Base-by-base conservation (phyloP, 2,113 vertebrate species). In the Orycteropus afer region DNA sequence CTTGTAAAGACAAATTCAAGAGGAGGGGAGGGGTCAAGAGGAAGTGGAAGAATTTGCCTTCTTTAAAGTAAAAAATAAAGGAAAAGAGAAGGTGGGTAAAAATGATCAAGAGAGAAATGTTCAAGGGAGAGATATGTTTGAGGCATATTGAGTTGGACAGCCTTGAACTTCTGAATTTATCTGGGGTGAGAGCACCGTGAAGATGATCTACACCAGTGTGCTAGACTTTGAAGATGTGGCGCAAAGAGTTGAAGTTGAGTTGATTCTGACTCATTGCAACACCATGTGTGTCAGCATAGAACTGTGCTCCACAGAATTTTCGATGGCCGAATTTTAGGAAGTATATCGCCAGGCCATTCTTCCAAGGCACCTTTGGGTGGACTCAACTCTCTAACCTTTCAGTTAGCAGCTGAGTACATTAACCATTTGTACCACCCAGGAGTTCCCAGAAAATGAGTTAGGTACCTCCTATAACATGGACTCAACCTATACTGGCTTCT, bases 121-220 rank as follows among this genome's bases (percentile, higher is more conserved):
- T n/a, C 53, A 59, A n/a, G 40, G 8, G 25, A 57, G 49, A 27
- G 67, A 45, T n/a, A n/a, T 20, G 29, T 3, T 4, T 6, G 29
- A 49, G 77, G 37, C 29, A 0, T 2, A 2, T 45, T 29, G 37
- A 4, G 10, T 10, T 27, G 7, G 53, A 76, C 32, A 55, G 63
- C 55, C 10, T 73, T 47, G 20, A 9, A 37, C 40, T 40, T 74
- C 74, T 78, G 74, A 63, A 67, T 59, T 29, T 69, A 77, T 65
- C n/a, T 45, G 57, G 55, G 53, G 22, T 42, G 12, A 83, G 23
- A 8, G 45, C 45, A 29, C 65, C 32, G 5, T 13, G 20, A 61
- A 84, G 37, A 11, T 12, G 1, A 37, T 77, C 51, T 65, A 18
- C 55, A 59, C 23, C 14, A 8, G 29, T 0, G 0, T 11, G 6